Base-by-base conservation (phyloP, 1,140 invertebrate species). In the Dendrolimus kikuchii region DNA sequence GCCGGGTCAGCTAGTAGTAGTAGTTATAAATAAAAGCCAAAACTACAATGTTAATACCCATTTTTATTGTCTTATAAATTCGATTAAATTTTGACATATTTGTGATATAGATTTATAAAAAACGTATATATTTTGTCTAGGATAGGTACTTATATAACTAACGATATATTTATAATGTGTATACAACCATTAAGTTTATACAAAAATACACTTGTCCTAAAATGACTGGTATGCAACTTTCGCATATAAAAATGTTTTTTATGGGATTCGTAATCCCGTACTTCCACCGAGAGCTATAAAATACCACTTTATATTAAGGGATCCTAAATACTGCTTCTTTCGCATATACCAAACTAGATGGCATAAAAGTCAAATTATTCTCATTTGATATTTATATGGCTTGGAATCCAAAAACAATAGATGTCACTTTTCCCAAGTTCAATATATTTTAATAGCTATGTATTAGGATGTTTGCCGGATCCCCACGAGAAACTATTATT, bases 201-300 rank as follows among this genome's bases (percentile, higher is more conserved):
- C 52, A 61, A 52, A 59, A 61, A 64, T 51, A 64, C 53, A 46
- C 60, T 60, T 63, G 49, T 53, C 53, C 55, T 58, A 59, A 70
- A 68, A 49, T 72, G 72, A 72, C 72, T 72, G 60, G 63, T 66
- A 74, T 63, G 51, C 46, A 41, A 70, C 61, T 64, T 70, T 65
- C 62, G 62, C 62, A 55, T 59, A 55, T 57, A 23, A 23, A 23
- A 23, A 55, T 40, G 48, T 54, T 43, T 48, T 45, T 41, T 48
- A 57, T 40, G 8, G 46, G 48, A 45, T 38, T 52, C 40, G 38
- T 6, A 41, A 49, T 36, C 50, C 46, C 46, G 38, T 51, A 38
- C 8, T 64, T 67, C 64, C 68, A 74, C 66, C 52, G 58, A 40
- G 54, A 71, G 64, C 59, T 66, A 65, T 55, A 59, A 62, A 42